Base-by-base conservation (phyloP, 37 sponge, comb jelly and placozoan species). In the Cliona cf. orientalis region DNA sequence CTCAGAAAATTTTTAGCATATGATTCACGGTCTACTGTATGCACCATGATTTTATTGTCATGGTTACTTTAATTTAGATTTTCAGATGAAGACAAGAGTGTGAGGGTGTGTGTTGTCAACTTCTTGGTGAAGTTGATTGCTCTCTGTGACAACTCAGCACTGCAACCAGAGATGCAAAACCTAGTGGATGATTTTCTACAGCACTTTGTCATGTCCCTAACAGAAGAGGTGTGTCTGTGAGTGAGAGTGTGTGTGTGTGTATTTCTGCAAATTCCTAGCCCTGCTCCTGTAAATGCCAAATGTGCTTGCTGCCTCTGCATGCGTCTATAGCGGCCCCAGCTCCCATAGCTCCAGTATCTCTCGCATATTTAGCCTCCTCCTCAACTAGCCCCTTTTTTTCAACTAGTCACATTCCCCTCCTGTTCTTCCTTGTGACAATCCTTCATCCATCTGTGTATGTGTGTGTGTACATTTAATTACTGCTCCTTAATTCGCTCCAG, bases 61-160 rank as follows among this genome's bases (percentile, higher is more conserved):
- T 36, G 43, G 41, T 72, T 53, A 57, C 31, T 38, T 40, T 45
- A 25, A 45, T 60, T 6, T 7, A 74, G 83, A 23, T 57, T 69
- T 37, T 62, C 35, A 33, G 62, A 80, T 7, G 76, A 66, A 11
- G 85, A 84, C 61, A 39, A 49, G 17, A 58, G 70, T 80, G 86
- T 90, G 3, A 44, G 91, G 29, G 55, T 75, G 28, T 70, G n/a
- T 0, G 53, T 90, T 5, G 31, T 81, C 19, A 38, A 25, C 49
- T 90, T 90, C 63, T 49, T 49, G 53, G 14, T 49, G 53, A 9
- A 49, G 14, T 14, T 49, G 53, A 14, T 14, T 49, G 14, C 53
- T 49, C 14, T n/a, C n/a, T n/a, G n/a, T n/a, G n/a, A n/a, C n/a
- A n/a, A n/a, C n/a, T n/a, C n/a, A n/a, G n/a, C n/a, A n/a, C n/a